phyloP scores from a whole-genome alignment of 2,797 vertebrate genomes.

The Lerista edwardsae region DNA sequence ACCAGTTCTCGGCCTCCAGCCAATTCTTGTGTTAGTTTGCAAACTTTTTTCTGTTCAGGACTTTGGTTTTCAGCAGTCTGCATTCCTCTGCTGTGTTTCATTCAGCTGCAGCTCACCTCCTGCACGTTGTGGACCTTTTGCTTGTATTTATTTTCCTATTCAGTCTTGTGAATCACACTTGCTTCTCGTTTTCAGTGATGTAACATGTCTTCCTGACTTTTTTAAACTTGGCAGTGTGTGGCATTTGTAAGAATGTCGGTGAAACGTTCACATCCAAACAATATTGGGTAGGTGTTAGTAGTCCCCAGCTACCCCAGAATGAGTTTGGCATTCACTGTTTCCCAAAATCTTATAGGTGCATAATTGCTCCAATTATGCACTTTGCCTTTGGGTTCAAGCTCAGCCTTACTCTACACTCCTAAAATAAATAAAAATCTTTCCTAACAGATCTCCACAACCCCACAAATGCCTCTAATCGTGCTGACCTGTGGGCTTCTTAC shows the following conservation, averaged over 20 bases:
- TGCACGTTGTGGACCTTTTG: not conserved
- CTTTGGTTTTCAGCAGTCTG: not conserved
- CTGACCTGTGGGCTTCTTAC: constrained; percentile 64
- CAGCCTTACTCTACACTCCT: constrained; percentile 51
- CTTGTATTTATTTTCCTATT: not conserved
- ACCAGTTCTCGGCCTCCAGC: not conserved
- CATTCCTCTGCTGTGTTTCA: not conserved
- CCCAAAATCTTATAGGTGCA: constrained; percentile 62
- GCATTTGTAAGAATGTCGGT: not conserved
- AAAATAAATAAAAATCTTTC: constrained; percentile 62
- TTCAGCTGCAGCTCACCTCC: no score
- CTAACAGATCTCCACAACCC: constrained; percentile 43
- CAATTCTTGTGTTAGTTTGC: not conserved
- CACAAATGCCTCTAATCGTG: constrained; percentile 66
- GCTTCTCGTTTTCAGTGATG: not conserved
- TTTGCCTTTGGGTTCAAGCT: constrained; percentile 63
- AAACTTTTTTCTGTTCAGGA: not conserved
- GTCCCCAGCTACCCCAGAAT: not conserved
- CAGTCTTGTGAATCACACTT: not conserved
- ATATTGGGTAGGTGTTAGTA: not conserved
- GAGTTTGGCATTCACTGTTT: constrained; percentile 11
- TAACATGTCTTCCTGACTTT: not conserved
- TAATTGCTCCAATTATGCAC: constrained; percentile 68
- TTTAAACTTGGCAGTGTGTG: not conserved
- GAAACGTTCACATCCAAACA: not conserved